Conservation (phyloP, 2,888 invertebrate species). For the Campaea margaritaria region DNA sequence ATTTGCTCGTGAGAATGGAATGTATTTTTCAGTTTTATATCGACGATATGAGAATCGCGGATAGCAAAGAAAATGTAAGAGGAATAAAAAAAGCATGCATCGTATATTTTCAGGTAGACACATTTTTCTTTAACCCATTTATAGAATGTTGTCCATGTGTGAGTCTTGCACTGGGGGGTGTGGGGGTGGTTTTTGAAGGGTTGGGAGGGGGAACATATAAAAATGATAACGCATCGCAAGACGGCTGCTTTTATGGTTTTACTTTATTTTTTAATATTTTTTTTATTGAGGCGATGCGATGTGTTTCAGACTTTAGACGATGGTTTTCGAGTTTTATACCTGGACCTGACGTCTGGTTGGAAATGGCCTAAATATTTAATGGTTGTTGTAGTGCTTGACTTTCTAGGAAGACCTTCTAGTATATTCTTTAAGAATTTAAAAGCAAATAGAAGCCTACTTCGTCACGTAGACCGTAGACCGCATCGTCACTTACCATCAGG, state of each 20-base stretch:
- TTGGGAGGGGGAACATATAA: conserved; percentile 77
- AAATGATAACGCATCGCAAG: conserved; percentile 86
- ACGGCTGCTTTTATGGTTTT: conserved; percentile 85
- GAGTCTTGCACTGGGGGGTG: conserved; percentile 64
- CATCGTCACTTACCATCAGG: no score
- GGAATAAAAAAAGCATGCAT: conserved; percentile 81
- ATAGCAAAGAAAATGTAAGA: conserved; percentile 84
- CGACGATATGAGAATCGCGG: conserved; percentile 85
- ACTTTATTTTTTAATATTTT: conserved; percentile 83
- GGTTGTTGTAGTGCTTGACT: background rate
- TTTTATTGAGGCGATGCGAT: conserved; percentile 70
- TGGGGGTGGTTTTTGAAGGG: conserved; percentile 56
- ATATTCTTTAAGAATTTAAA: no score
- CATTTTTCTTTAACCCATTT: conserved; percentile 86
- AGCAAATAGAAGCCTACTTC: no score
- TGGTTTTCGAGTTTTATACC: conserved; percentile 34
- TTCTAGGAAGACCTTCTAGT: background rate
- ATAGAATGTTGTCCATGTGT: conserved; percentile 73
- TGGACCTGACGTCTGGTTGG: conserved; percentile 30
- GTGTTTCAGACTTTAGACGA: conserved; percentile 45
- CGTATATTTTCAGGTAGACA: conserved; percentile 85
- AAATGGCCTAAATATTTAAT: conserved; percentile 29
- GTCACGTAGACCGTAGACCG: no score
- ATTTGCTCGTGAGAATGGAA: conserved; percentile 61
- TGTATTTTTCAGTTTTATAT: conserved; percentile 86